phyloP scores from a whole-genome alignment of 1,140 invertebrate genomes.

The Archivesica marissinica region DNA sequence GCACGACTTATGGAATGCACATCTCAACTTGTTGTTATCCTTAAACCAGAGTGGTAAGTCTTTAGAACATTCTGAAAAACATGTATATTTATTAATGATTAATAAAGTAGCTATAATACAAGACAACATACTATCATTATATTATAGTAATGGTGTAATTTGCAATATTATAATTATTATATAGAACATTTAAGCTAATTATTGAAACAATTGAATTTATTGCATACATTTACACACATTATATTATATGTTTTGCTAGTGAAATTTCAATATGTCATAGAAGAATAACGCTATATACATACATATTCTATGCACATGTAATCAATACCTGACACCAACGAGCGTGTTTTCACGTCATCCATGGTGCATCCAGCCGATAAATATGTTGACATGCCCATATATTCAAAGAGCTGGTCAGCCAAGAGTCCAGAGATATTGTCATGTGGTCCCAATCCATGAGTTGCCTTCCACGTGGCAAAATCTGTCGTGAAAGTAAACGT shows the following conservation, averaged over 20 bases:
- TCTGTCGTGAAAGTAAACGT: background rate
- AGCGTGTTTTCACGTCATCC: background rate
- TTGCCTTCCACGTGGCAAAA: background rate
- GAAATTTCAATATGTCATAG: no score
- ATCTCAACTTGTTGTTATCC: background rate
- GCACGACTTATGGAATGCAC: constrained; percentile 10
- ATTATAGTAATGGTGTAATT: background rate
- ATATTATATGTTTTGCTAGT: no score
- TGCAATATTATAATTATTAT: background rate
- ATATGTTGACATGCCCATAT: background rate
- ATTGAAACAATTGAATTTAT: no score
- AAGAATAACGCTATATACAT: no score
- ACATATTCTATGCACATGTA: no score
- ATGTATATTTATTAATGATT: no score
- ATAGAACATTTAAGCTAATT: no score
- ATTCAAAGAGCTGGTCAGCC: background rate
- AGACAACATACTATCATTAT: background rate
- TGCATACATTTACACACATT: no score
- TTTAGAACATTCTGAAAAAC: background rate
- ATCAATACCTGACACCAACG: background rate
- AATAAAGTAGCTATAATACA: background rate
- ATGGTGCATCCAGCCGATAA: background rate
- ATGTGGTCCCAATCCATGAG: background rate
- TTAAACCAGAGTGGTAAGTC: background rate
- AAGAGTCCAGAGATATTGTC: background rate